These are phyloP conservation scores for Burhinus oedicnemus DNA, from an alignment of 2,113 vertebrate genomes.

Conservation along the genomic window DNA sequence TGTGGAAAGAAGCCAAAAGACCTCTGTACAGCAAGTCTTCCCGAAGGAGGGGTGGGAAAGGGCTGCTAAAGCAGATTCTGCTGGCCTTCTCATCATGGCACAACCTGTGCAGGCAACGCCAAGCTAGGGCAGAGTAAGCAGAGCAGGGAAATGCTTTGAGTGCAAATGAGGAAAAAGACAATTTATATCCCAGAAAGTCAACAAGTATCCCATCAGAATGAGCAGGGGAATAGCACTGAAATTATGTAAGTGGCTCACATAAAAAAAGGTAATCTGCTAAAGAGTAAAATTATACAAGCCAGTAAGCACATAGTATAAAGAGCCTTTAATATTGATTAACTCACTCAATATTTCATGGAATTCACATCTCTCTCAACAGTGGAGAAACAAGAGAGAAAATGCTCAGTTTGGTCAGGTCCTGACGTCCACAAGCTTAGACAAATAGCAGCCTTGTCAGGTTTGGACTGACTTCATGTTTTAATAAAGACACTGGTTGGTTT, in stretches of 20 bases:
- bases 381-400: background rate
- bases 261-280: constrained; percentile 14
- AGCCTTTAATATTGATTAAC: constrained; percentile 63
- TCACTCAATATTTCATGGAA: constrained; percentile 57
- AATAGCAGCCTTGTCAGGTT: background rate
- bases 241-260: background rate
- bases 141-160: background rate
- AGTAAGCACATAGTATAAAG: constrained; percentile 35
- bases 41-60: background rate
- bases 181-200: background rate
- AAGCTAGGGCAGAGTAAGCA: background rate
- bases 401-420: background rate
- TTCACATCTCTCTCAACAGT: constrained; percentile 4
- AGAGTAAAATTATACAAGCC: constrained; percentile 37
- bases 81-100: background rate
- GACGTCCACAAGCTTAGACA: background rate
- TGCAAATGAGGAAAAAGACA: background rate
- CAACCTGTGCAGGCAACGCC: background rate
- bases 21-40: background rate
- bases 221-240: background rate
- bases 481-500: background rate
- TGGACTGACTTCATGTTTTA: constrained; percentile 19
- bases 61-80: background rate
- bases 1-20: background rate
- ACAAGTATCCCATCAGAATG: background rate